These are phyloP conservation scores for Recurvirostra avosetta DNA, from an alignment of 2,113 vertebrate genomes.

Conservation along the genomic window DNA sequence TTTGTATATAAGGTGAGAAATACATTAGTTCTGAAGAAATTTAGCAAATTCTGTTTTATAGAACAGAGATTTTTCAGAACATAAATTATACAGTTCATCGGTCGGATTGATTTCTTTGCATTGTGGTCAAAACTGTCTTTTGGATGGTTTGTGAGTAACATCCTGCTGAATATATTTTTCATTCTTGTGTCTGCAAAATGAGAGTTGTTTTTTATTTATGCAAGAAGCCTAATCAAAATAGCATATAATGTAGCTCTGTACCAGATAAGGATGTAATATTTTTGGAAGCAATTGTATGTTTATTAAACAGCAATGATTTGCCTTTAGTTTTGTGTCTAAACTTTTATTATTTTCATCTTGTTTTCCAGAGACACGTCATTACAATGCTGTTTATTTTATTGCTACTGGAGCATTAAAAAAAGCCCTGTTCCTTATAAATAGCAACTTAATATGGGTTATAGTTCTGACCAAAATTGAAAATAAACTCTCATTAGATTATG, in stretches of 20 bases:
- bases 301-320: background rate
- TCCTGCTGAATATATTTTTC: background rate
- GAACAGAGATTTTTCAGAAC: background rate
- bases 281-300: background rate
- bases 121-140: background rate
- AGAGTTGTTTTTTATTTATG: background rate
- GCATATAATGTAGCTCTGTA: background rate
- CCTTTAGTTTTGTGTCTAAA: background rate
- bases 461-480: background rate
- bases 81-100: background rate
- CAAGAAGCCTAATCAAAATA: background rate
- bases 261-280: background rate
- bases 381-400: background rate
- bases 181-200: background rate
- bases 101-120: background rate
- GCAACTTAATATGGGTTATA: background rate
- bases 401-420: background rate
- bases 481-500: background rate
- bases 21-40: background rate
- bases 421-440: background rate
- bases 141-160: background rate
- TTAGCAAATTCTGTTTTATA: background rate
- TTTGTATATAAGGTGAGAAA: background rate
- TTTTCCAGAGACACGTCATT: conserved; percentile 7
- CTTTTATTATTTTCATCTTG: conserved; percentile 5